phyloP scores from a whole-genome alignment of 2,888 invertebrate species.

The Drosophila incognita region DNA sequence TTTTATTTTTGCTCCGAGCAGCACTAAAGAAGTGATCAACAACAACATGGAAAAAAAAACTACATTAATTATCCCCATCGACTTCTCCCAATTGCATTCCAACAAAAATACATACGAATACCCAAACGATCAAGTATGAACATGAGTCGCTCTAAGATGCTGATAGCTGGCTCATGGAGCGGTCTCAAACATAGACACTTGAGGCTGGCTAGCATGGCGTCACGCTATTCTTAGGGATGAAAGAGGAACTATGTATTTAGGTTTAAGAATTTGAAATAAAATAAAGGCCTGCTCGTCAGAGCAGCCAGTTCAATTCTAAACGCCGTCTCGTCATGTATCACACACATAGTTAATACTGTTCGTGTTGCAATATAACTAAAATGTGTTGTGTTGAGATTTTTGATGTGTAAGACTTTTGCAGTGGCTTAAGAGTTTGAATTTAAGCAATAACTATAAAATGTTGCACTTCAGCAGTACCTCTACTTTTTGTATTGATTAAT shows the following conservation, averaged over 20 bases:
- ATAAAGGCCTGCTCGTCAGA: no score
- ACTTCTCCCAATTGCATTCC: not conserved
- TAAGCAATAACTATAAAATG: not conserved
- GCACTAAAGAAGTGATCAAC: constrained; percentile 24
- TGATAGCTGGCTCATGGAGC: no score
- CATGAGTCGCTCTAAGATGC: no score
- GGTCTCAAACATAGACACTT: no score
- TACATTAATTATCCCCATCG: constrained; percentile 49
- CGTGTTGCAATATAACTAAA: no score
- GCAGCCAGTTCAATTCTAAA: no score
- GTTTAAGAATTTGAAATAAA: no score
- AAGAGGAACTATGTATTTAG: no score
- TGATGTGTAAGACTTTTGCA: not conserved
- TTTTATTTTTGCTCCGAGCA: constrained; percentile 29
- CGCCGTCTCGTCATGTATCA: no score
- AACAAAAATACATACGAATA: not conserved
- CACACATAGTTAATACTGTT: no score
- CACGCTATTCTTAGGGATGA: no score
- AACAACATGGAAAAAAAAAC: constrained; percentile 24
- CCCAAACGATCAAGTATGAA: not conserved
- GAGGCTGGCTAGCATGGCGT: no score
- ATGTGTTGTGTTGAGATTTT: not conserved
- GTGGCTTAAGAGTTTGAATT: not conserved
- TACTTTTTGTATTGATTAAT: not conserved
- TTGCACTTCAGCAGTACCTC: not conserved